Evolutionary conservation across 2,797 vertebrate species (phyloP), one percentile per base, ranked within the genome.

Genomic region (Intellagama lesueurii): DNA sequence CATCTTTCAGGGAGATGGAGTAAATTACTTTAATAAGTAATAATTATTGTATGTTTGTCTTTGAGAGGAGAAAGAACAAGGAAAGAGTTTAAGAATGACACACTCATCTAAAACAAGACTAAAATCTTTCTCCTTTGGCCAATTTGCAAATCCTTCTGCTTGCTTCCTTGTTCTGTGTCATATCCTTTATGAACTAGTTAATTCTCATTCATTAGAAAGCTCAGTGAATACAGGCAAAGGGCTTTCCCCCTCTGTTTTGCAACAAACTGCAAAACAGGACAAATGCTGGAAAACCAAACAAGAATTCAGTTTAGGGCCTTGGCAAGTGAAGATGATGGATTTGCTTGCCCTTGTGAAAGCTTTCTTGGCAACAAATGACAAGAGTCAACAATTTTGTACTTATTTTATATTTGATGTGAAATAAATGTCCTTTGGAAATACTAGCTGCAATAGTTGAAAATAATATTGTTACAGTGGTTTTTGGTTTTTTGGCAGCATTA

Each of bases 401-500:
- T 86, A 5, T 32, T 85, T 64, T 69, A 14, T 83, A 2, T 16
- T 11, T 83, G 77, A 2, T 28, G 24, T 47, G 81, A 28, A 47
- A 78, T 64, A 77, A 28, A 0, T 16, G 7, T 7, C 49, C 35
- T 0, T 1, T 56, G 85, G 35, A 82, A 88, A 66, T 70, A 82
- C 64, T n/a, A 75, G 64, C 28, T 90, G 32, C 47, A 64, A 0
- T 66, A 89, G 85, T 47, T 88, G n/a, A 83, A 83, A 90, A 47
- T 52, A 86, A 80, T 84, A 66, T 22, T 47, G 32, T 17, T 68
- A 9, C 1, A 88, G 72, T 91, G 78, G 22, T 44, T 0, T 22
- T 0, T 0, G 24, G 72, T 30, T 35, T 0, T 0, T 0, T 30
- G 72, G n/a, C 69, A 69, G 0, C 49, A 73, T 44, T 70, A 32